Evolutionary conservation across 2,113 vertebrate genomes (phyloP), one percentile per base, ranked within the genome.

Genomic region (Himantopus leucocephalus): DNA sequence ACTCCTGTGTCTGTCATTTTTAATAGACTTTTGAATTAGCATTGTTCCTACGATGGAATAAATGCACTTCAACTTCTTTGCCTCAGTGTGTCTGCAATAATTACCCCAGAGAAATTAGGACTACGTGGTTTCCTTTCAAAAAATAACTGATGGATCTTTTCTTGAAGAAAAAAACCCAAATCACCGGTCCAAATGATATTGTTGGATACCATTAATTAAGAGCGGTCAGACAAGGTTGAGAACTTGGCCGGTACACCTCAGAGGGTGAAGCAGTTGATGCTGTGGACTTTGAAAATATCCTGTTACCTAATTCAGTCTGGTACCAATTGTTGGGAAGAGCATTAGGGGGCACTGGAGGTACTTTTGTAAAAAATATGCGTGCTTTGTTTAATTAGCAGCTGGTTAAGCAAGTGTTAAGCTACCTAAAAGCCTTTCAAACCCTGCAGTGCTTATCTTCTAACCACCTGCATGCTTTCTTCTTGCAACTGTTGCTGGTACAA

Each of bases 51-150:
- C 48, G 81, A 80, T 90, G 41, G 88, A 83, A 87, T 85, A 83
- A 93, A 92, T 62, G 71, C 30, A 45, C 24, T 79, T 94, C 39
- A 73, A n/a, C 73, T 60, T 70, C 48, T 86, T 82, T 76, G 56
- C 66, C 50, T 96, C 78, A 83, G 59, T 32, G 45, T 88, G 74
- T 43, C 43, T 70, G 39, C 52, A 75, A 55, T 79, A 78, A 92
- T 93, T 88, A 93, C 82, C 71, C 82, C 39, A 70, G 94, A 94
- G 92, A 85, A 95, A 93, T 92, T 32, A 93, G 32, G 27, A 68
- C 27, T 85, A 47, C 10, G 14, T 62, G 50, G 6, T 92, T 95
- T 85, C 66, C 29, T 72, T 58, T 82, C 24, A 59, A 62, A 88
- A 92, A 92, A 55, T 45, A 85, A 64, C 20, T 85, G 22, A 18